Conservation (phyloP, 2,113 vertebrate genomes). For the Ceyx cyanopectus region DNA sequence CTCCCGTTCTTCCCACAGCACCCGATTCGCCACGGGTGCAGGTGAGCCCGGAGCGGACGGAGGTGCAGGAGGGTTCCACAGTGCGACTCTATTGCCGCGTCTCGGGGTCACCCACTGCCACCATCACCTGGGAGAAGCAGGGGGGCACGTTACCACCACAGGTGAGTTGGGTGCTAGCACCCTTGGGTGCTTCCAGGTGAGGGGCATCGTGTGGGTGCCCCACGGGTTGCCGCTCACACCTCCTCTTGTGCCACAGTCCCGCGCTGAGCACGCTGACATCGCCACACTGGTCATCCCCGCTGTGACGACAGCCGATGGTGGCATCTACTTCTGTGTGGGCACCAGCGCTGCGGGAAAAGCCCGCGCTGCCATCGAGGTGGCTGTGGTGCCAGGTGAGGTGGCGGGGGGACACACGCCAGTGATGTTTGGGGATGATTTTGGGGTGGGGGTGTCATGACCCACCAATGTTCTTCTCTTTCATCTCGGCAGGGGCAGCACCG, state of each 20-base stretch:
- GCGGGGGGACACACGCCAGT: rapidly evolving
- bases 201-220: rapidly evolving
- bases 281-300: slow-evolving; percentile 89
- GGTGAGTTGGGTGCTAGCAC: slow-evolving; percentile 70
- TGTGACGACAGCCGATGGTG: slow-evolving; percentile 77
- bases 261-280: slow-evolving; percentile 84
- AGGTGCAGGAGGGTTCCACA: slow-evolving; percentile 88
- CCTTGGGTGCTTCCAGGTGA: rapidly evolving
- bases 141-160: slow-evolving; percentile 85
- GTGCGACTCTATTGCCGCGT: slow-evolving; percentile 93
- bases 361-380: slow-evolving; percentile 86
- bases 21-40: slow-evolving; percentile 86
- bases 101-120: slow-evolving; percentile 83
- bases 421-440: rapidly evolving
- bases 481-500: slow-evolving; percentile 46
- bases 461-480: rapidly evolving
- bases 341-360: slow-evolving; percentile 85
- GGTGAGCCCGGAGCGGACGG: slow-evolving; percentile 88
- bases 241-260: not conserved
- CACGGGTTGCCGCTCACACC: rapidly evolving
- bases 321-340: slow-evolving; percentile 91
- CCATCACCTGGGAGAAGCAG: slow-evolving; percentile 91
- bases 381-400: slow-evolving; percentile 82
- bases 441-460: rapidly evolving
- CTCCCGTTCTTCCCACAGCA: slow-evolving; percentile 19